A percentile compares a stretch with the other conserved stretches of the same genome.
Evolutionary conservation across 2,113 vertebrate genomes (phyloP).

Genomic region (Eretmochelys imbricata): DNA sequence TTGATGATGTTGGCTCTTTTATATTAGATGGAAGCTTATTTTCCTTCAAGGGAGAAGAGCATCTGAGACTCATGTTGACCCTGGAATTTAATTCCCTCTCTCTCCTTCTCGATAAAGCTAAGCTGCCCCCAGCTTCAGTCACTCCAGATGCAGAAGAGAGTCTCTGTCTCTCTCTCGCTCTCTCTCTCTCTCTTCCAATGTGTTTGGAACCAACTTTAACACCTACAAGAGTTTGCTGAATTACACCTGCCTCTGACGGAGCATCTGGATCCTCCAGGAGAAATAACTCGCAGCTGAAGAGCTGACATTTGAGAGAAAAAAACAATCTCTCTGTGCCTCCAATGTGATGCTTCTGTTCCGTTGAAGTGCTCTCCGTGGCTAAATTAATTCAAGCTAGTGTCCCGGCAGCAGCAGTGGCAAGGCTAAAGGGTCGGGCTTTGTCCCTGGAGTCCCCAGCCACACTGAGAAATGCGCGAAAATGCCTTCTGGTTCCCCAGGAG

Average conservation of each 20-base stretch:
- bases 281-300: background rate
- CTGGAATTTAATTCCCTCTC: background rate
- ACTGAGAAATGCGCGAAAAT: background rate
- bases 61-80: background rate
- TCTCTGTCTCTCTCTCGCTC: background rate
- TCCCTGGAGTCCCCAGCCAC: background rate
- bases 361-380: background rate
- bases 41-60: background rate
- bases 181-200: background rate
- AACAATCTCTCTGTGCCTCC: background rate
- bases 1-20: background rate
- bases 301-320: background rate
- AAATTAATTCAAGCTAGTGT: background rate
- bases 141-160: background rate
- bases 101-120: accelerated
- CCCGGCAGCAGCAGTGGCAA: accelerated
- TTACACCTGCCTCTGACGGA: background rate
- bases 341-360: background rate
- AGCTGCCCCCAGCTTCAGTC: background rate
- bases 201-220: background rate
- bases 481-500: background rate
- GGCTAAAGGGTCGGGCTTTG: background rate
- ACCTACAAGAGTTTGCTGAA: background rate
- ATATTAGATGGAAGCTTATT: background rate
- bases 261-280: background rate